A percentile compares a stretch with the other conserved stretches of the same genome.
phyloP scores from a whole-genome alignment of 2,888 invertebrate genomes.

The Napeogenes sylphis region DNA sequence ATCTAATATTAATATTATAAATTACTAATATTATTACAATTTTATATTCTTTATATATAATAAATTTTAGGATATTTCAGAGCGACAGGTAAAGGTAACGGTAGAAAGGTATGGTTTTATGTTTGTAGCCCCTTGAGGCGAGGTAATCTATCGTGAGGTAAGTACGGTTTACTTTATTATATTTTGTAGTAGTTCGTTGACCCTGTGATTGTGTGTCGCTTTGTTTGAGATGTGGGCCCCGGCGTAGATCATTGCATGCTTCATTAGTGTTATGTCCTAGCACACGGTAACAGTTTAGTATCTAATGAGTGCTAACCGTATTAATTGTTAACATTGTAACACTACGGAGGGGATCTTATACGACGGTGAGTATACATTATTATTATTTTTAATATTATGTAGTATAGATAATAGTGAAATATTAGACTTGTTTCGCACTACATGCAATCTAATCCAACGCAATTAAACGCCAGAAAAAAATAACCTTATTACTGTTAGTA shows the following conservation, averaged over 20 bases:
- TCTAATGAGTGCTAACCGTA: constrained; percentile 49
- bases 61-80: constrained; percentile 64
- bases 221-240: constrained; percentile 57
- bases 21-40: constrained; percentile 69
- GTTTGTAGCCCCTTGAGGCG: constrained; percentile 65
- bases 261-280: constrained; percentile 30
- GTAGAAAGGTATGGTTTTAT: constrained; percentile 55
- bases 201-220: constrained; percentile 43
- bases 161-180: constrained; percentile 45
- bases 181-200: constrained; percentile 16
- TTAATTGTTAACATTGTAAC: constrained; percentile 45
- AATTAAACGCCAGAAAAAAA: constrained; percentile 17
- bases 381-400: constrained; percentile 37
- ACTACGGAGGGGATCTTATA: constrained; percentile 46
- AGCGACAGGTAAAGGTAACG: constrained; percentile 70
- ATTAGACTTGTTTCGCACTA: constrained; percentile 40
- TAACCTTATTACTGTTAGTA: constrained; percentile 31
- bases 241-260: constrained; percentile 59
- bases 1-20: constrained; percentile 72
- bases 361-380: constrained; percentile 61
- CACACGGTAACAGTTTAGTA: background rate
- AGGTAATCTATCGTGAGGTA: constrained; percentile 62
- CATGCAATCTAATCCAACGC: constrained; percentile 39
- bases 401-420: constrained; percentile 18
- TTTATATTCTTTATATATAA: constrained; percentile 59